These are phyloP conservation scores for Tonatia bakeri DNA, from an alignment of 2,113 vertebrate genomes.

Conservation along the genomic window DNA sequence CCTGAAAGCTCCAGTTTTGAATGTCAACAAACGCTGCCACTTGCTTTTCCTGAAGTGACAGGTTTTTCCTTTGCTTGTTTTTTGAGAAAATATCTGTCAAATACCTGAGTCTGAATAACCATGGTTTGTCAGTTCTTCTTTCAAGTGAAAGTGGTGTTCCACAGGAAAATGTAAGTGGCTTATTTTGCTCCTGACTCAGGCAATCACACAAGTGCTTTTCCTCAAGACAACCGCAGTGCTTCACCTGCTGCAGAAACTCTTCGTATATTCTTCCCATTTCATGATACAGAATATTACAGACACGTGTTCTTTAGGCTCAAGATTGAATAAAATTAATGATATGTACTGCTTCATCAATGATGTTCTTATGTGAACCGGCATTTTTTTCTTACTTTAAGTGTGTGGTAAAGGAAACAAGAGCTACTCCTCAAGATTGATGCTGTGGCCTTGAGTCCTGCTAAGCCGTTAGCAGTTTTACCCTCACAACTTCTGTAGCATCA, in stretches of 20 bases:
- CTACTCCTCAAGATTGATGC: neutral
- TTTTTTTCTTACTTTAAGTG: neutral
- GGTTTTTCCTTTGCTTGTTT: slow-evolving; percentile 36
- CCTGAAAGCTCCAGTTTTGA: slow-evolving; percentile 48
- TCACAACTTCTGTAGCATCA: neutral
- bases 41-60: slow-evolving; percentile 48
- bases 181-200: neutral
- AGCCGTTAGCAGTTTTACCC: neutral
- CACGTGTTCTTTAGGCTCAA: neutral
- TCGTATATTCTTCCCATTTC: neutral
- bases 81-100: slow-evolving; percentile 41
- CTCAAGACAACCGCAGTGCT: neutral
- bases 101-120: slow-evolving; percentile 34
- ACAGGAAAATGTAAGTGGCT: neutral
- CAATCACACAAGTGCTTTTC: neutral
- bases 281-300: neutral
- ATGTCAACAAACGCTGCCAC: slow-evolving; percentile 44
- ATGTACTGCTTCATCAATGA: neutral
- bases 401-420: neutral
- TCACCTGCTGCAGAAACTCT: neutral
- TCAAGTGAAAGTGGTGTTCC: slow-evolving; percentile 33
- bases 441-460: neutral
- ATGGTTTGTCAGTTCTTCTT: slow-evolving; percentile 38
- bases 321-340: neutral
- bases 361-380: neutral